Conservation (phyloP, 2,113 vertebrate genomes). For the Meleagris gallopavo region DNA sequence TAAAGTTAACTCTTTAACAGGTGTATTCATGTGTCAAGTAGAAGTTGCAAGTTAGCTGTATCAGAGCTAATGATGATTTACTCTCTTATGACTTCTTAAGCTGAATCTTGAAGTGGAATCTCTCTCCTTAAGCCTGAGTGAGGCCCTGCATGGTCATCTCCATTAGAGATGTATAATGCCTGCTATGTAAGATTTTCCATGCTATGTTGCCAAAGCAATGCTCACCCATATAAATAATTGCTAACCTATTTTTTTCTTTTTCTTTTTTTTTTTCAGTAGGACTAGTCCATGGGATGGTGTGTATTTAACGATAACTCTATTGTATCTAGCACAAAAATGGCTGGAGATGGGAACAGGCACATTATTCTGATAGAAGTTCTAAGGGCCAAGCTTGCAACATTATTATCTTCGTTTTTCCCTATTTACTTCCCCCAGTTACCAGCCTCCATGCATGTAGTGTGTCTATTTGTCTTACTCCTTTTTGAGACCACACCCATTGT, state of each 20-base stretch:
- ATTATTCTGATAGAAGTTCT: not conserved
- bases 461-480: not conserved
- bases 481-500: not conserved
- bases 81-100: not conserved
- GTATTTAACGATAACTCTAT: not conserved
- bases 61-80: not conserved
- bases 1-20: not conserved
- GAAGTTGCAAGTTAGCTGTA: not conserved
- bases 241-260: not conserved
- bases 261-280: not conserved
- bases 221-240: rapidly evolving
- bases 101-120: not conserved
- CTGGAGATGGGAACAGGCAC: not conserved
- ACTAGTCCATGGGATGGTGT: not conserved
- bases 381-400: not conserved
- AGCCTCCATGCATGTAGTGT: not conserved
- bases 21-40: not conserved
- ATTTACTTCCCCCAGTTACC: rapidly evolving
- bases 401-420: not conserved
- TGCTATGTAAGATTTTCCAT: not conserved
- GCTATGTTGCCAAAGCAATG: not conserved
- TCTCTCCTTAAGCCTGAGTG: not conserved
- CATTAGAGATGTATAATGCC: rapidly evolving
- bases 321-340: not conserved
- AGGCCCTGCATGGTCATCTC: not conserved